Base-by-base conservation (phyloP, 92 coral and sea anemone species). In the Paragorgia papillata region DNA sequence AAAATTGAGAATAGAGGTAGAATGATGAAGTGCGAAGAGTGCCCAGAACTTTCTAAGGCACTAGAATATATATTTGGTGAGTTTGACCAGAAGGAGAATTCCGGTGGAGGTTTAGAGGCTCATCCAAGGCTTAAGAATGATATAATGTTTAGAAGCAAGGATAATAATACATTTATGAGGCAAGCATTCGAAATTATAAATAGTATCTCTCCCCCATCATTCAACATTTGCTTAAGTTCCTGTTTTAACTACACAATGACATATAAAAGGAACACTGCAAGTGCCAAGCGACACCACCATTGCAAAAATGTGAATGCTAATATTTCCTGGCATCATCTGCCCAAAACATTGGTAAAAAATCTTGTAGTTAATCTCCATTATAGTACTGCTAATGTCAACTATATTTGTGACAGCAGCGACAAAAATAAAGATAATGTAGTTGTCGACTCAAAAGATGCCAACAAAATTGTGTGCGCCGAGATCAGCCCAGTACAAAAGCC, bases 31-130 rank as follows among this genome's bases (percentile, higher is more conserved):
- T 44, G 76, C 34, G 35, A 69, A 28, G 57, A 69, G 30, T 30
- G 37, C 34, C 58, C 37, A 28, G 35, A 69, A 49, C 54, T 29
- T 79, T 65, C 56, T 39, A 64, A 79, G 44, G 30, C 34, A 20
- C 6, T 46, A 27, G 62, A 71, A 51, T 87, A 66, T 46, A 76
- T 83, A 34, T 85, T 83, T 83, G 81, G 49, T 43, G 59, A 26
- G 50, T 73, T 87, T 53, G 67, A 70, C 57, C 62, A 87, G 51
- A 76, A 87, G 66, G 90, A 82, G 28, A 85, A 85, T 59, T 41
- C 10, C 57, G 77, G 66, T 40, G 80, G 83, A 79, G 85, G 85
- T 61, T 83, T 75, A 43, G 81, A 76, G 37, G 73, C 73, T 6
- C 81, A 76, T 37, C 73, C 81, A n/a, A n/a, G n/a, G n/a, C n/a